A percentile compares a stretch with the other conserved stretches of the same genome.
Conservation (phyloP, 2,113 vertebrate species). For the Grallaria varia region DNA sequence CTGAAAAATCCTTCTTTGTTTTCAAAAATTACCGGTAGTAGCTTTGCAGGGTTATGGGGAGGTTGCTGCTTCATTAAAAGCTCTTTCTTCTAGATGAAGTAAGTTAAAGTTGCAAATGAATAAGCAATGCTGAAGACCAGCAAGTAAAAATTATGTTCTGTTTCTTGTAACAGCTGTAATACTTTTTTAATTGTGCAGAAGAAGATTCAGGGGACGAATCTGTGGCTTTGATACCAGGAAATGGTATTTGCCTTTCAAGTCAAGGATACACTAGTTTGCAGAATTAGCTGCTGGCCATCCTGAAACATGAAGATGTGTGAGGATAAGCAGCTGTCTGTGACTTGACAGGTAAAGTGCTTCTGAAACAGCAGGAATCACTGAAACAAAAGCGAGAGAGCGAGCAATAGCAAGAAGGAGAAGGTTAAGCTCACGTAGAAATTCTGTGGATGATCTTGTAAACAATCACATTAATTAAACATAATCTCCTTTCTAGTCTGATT, state of each 20-base stretch:
- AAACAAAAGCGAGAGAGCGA: background rate
- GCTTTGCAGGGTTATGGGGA: background rate
- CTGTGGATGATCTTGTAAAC: background rate
- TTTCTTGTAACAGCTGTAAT: background rate
- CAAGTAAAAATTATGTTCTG: background rate
- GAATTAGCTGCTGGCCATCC: background rate
- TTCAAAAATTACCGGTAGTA: background rate
- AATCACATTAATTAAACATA: conserved; percentile 21
- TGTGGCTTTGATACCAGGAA: background rate
- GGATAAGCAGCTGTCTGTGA: background rate
- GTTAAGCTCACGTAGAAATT: background rate
- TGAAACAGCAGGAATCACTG: background rate
- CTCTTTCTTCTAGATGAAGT: background rate
- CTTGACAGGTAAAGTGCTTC: conserved; percentile 12
- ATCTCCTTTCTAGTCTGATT: conserved; percentile 15
- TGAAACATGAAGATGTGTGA: background rate
- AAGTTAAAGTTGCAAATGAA: background rate
- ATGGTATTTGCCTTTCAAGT: conserved; percentile 32
- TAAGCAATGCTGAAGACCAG: background rate
- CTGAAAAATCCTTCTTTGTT: background rate
- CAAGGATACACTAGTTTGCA: background rate
- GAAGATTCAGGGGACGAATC: background rate
- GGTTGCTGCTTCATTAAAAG: background rate
- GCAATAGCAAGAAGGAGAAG: background rate
- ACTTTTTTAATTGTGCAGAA: background rate